Evolutionary conservation across 2,888 invertebrate genomes (phyloP), one percentile per base, ranked within the genome.

Genomic region (Nomada ruficornis): DNA sequence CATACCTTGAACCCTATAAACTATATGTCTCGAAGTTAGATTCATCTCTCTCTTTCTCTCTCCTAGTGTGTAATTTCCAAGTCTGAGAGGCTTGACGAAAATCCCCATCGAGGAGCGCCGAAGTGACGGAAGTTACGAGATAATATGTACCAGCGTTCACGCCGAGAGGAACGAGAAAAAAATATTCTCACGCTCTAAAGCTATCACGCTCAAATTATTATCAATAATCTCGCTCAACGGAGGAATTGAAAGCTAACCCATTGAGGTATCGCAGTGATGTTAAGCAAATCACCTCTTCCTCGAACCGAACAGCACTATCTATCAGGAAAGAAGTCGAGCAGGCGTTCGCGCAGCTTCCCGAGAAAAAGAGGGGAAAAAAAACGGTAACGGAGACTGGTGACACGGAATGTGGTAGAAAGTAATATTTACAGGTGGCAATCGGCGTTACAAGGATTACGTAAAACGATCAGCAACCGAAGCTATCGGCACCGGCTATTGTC

Each of bases 361-460:
- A 47, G n/a, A 23, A n/a, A n/a, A 9, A n/a, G 10, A 3, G 3
- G 2, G 13, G 23, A 23, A 23, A 20, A 26, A 55, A 54, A 23
- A 54, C 42, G 44, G 13, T 0, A 52, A 62, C 62, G 13, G 68
- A 65, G 54, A 68, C 70, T 18, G 69, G 79, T 74, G 84, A 83
- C 84, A 86, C 77, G 82, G 88, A 88, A 88, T 84, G 82, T 72
- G 83, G 62, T 88, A 83, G 88, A 88, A 88, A 86, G 88, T 88
- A 88, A 86, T 86, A 88, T 82, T 88, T 86, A 82, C 80, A 69
- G 73, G 52, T 80, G 64, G 55, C 77, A 36, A 68, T 77, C 70
- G 76, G 63, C 84, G 74, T 82, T 82, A 83, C 80, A 59, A 59
- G 62, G 85, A 85, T 88, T 88, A 82, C 85, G 87, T 82, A 88